Base-by-base conservation (phyloP, 92 coral and sea anemone species). In the Parazoanthus darwini region DNA sequence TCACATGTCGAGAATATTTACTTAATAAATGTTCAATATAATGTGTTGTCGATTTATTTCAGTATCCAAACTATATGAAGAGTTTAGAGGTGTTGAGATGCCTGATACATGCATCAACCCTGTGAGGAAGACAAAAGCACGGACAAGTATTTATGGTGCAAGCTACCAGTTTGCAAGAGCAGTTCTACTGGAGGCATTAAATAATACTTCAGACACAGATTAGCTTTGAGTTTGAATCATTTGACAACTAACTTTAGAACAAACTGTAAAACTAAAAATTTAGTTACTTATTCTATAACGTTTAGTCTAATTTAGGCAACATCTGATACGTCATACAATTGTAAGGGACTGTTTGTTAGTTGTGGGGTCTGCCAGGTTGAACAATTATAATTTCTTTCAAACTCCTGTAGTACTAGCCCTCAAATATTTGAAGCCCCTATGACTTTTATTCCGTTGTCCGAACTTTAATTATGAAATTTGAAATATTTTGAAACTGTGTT, bases 61-160 rank as follows among this genome's bases (percentile, higher is more conserved):
- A 54, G 70, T 35, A 29, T 44, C 65, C 43, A 38, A 15, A 18
- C 71, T 33, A 36, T 35, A 42, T 54, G 23, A 54, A 39, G 37
- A 33, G 2, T 26, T 9, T 44, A 80, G 44, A 56, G 70, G 35
- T 11, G 26, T 54, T 36, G 43, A 79, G 46, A 54, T 16, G 13
- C 71, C 18, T 26, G 38, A 56, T 0, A 48, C 51, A 48, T 48
- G 51, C 9, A 20, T 80, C 29, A 80, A 80, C 73, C 51, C 71
- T 58, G 50, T 36, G 26, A 56, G 85, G 43, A 80, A 58, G 37
- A 80, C 85, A 56, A 80, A 59, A 58, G 71, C 85, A 33, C 58
- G 85, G 38, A 16, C 71, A 33, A 56, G 85, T 58, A 25, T 80
- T 5, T 80, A 80, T 80, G 85, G 85, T 8, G 23, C 16, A 15